A percentile compares a stretch with the other conserved stretches of the same genome.
Evolutionary conservation across 2,888 invertebrate genomes (phyloP).

Genomic region (Ophion obscuratus): DNA sequence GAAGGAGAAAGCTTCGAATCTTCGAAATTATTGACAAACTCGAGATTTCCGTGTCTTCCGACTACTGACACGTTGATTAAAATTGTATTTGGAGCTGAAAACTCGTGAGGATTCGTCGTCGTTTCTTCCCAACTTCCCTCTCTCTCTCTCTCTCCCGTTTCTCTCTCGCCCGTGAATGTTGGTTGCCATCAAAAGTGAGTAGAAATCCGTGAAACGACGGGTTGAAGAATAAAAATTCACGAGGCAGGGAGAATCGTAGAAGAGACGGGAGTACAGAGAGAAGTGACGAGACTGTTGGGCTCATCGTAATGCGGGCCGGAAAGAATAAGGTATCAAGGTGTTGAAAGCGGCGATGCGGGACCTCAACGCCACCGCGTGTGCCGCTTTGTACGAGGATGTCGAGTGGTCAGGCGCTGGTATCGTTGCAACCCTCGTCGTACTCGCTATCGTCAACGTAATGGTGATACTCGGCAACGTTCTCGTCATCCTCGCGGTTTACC

Average conservation of each 20-base stretch:
- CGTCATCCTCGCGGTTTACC: slow-evolving; percentile 96
- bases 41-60: neutral
- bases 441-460: slow-evolving; percentile 93
- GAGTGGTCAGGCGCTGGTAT: slow-evolving; percentile 93
- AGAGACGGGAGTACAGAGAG: slow-evolving; percentile 19
- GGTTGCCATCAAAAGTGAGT: neutral
- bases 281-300: slow-evolving; percentile 14
- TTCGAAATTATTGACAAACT: neutral
- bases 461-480: slow-evolving; percentile 96
- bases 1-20: neutral
- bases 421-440: slow-evolving; percentile 90
- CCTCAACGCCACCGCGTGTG: slow-evolving; percentile 93
- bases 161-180: neutral
- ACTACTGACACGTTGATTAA: neutral
- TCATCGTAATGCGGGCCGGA: slow-evolving; percentile 63
- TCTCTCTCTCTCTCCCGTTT: neutral
- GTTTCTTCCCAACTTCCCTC: neutral
- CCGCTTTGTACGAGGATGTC: slow-evolving; percentile 91
- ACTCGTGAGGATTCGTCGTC: neutral
- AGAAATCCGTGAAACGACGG: neutral
- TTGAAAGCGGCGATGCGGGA: slow-evolving; percentile 87
- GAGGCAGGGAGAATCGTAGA: neutral
- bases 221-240: neutral
- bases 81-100: neutral
- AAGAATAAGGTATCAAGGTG: slow-evolving; percentile 70